phyloP scores from a whole-genome alignment of 2,888 invertebrate species.

The Lycocerus yunnanus region DNA sequence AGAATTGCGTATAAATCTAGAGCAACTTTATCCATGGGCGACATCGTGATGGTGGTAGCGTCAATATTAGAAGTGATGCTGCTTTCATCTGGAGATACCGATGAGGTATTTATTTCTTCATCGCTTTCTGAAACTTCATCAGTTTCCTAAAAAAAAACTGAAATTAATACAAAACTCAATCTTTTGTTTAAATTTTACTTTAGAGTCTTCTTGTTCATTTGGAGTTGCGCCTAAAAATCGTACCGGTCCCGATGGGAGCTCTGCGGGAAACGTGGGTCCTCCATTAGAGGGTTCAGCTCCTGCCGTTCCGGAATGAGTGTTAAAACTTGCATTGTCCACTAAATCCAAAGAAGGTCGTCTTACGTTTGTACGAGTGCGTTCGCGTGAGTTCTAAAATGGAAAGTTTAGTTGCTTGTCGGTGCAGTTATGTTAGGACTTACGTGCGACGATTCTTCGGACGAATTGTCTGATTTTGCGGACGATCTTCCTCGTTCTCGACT shows the following conservation, averaged over 20 bases:
- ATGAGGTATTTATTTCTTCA: not conserved
- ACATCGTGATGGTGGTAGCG: conserved; percentile 67
- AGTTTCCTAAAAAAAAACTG: conserved; percentile 1
- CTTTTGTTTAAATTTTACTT: conserved; percentile 39
- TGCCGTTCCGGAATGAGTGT: conserved; percentile 69
- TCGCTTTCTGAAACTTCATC: conserved; percentile 2
- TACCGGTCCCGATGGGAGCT: conserved; percentile 60
- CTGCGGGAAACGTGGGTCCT: conserved; percentile 62
- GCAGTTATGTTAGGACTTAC: not conserved
- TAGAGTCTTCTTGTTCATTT: conserved; percentile 56
- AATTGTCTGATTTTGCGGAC: not conserved
- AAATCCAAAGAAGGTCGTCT: conserved; percentile 79
- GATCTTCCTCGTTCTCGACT: conserved; percentile 46
- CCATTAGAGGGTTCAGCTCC: conserved; percentile 53
- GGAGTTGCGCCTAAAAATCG: conserved; percentile 64
- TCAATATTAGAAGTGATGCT: conserved; percentile 37
- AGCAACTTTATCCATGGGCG: conserved; percentile 81
- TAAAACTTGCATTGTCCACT: conserved; percentile 82
- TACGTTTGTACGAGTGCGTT: conserved; percentile 65
- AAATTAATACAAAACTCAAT: not conserved
- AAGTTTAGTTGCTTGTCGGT: not conserved
- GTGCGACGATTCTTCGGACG: not conserved
- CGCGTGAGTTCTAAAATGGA: conserved; percentile 37
- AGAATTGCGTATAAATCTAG: conserved; percentile 82
- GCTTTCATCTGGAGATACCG: not conserved